Evolutionary conservation across 2,113 vertebrate genomes (phyloP).

Genomic region (Nipponia nippon): DNA sequence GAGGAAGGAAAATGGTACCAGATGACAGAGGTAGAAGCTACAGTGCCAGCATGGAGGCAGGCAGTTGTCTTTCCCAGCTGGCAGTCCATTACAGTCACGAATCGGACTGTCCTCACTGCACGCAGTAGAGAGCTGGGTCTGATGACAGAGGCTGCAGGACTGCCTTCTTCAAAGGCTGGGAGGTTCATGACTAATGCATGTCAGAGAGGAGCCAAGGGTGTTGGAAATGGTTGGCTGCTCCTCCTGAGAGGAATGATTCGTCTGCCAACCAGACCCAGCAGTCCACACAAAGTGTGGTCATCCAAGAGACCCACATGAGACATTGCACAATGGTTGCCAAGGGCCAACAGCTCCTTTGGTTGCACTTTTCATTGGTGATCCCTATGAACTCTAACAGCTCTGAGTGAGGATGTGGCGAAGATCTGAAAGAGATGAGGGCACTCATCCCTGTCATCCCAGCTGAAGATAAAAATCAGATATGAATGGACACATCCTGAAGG

Average conservation of each 20-base stretch:
- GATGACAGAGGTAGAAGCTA: neutral
- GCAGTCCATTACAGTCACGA: neutral
- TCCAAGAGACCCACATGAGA: neutral
- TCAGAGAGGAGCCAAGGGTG: neutral
- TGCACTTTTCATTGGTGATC: neutral
- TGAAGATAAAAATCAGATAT: neutral
- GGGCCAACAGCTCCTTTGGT: neutral
- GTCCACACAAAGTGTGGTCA: neutral
- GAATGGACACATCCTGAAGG: neutral
- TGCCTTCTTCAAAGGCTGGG: neutral
- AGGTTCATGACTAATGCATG: neutral
- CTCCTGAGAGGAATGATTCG: neutral
- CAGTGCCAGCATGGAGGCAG: neutral
- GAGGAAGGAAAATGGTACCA: neutral
- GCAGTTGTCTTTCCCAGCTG: neutral
- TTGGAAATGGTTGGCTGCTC: neutral
- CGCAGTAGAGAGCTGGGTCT: neutral
- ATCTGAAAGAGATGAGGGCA: neutral
- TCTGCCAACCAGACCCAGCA: neutral
- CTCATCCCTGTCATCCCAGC: neutral
- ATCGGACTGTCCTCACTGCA: accelerated
- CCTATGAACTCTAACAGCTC: neutral
- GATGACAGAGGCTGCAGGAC: neutral
- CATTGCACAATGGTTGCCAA: neutral
- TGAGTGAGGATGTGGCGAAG: neutral